Conservation (phyloP, 2,888 invertebrate species). For the Trissolcus brochymenae region DNA sequence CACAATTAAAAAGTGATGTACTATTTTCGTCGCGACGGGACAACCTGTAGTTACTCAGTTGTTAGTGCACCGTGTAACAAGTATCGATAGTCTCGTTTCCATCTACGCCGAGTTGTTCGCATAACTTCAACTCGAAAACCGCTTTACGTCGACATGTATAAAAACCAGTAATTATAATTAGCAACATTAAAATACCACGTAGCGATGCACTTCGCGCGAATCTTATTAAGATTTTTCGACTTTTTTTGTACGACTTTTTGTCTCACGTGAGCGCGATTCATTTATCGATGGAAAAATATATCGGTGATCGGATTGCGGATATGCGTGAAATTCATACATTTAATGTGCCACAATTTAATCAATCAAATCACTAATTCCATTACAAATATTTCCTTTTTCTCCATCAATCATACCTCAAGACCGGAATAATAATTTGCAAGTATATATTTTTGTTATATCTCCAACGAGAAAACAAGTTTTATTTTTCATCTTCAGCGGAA, state of each 20-base stretch:
- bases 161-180: slow-evolving; percentile 45
- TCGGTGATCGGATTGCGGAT: neutral
- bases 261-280: neutral
- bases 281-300: neutral
- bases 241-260: slow-evolving; percentile 6
- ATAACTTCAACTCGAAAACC: slow-evolving; percentile 38
- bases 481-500: neutral
- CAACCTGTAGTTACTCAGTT: slow-evolving; percentile 40
- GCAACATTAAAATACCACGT: slow-evolving; percentile 40
- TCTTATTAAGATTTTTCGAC: slow-evolving; percentile 31
- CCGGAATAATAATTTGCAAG: too few species aligned
- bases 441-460: neutral
- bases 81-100: slow-evolving; percentile 54
- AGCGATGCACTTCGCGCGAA: slow-evolving; percentile 21
- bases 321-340: too few species aligned
- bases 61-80: slow-evolving; percentile 20
- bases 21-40: slow-evolving; percentile 51
- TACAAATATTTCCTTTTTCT: too few species aligned
- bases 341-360: too few species aligned
- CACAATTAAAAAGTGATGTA: slow-evolving; percentile 50
- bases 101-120: slow-evolving; percentile 49
- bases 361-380: too few species aligned
- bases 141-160: slow-evolving; percentile 19
- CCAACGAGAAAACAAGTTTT: too few species aligned
- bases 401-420: too few species aligned